Conservation (phyloP, 2,888 invertebrate species). For the Baccha elongata region DNA sequence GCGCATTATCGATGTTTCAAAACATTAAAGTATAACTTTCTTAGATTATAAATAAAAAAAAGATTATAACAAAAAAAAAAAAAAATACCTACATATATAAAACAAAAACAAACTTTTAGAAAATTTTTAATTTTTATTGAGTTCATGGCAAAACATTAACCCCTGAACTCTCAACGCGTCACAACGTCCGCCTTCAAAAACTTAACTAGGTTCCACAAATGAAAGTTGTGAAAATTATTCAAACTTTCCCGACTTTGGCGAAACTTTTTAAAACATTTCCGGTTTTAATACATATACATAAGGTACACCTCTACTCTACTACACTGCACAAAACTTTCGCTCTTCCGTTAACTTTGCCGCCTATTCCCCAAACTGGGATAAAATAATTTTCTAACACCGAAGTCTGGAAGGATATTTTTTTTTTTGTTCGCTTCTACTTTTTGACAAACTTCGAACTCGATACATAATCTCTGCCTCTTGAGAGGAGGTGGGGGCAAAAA, state of each 20-base stretch:
- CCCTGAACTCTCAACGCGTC: constrained; percentile 69
- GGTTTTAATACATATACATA: constrained; percentile 72
- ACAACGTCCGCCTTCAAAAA: constrained; percentile 72
- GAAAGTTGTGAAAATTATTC: constrained; percentile 74
- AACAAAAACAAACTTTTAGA: constrained; percentile 52
- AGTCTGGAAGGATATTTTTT: constrained; percentile 55
- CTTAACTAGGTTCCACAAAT: constrained; percentile 74
- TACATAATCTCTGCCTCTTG: constrained; percentile 51
- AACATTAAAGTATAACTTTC: constrained; percentile 65
- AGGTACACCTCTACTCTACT: constrained; percentile 61
- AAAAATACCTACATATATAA: no score
- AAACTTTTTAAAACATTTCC: constrained; percentile 74
- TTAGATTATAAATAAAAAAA: constrained; percentile 38
- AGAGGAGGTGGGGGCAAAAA: constrained; percentile 4
- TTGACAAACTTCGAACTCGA: constrained; percentile 66
- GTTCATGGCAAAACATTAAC: constrained; percentile 72
- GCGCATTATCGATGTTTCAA: constrained; percentile 66
- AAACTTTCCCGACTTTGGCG: constrained; percentile 74
- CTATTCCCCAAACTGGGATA: constrained; percentile 72
- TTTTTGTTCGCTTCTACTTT: constrained; percentile 46
- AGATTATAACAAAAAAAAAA: constrained; percentile 23
- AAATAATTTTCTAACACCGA: constrained; percentile 71
- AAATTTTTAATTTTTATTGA: constrained; percentile 72
- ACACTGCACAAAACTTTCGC: constrained; percentile 70
- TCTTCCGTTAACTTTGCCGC: constrained; percentile 73